Base-by-base conservation (phyloP, 1,140 invertebrate genomes). In the Liolophura sinensis region DNA sequence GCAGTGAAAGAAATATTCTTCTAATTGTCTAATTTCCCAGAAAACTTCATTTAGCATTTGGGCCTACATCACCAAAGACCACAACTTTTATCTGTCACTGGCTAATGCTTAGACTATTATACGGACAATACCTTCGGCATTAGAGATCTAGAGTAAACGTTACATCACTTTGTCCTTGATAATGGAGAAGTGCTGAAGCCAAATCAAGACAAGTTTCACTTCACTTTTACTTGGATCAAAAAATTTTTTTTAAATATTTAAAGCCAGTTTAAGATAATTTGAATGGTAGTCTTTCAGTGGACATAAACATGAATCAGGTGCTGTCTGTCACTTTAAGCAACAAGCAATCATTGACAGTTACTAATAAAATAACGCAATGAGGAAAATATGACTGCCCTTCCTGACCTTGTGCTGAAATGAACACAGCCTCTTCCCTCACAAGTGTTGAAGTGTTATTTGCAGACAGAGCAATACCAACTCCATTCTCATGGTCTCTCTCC, bases 381-480 rank as follows among this genome's bases (percentile, higher is more conserved):
- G 14, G 48, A 20, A 65, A 58, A 59, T 67, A 60, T 49, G 49
- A 31, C 66, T 31, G 60, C 60, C 54, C 15, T 47, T 24, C 67
- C 68, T 62, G 62, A 78, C 76, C 76, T 61, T 72, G 66, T 47
- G 69, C 68, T 58, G 73, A 75, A 11, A 81, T 65, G 66, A 75
- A 80, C 15, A 80, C 70, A 20, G 78, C 73, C 27, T 73, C 77
- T 46, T 71, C 62, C 52, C 75, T 73, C 50, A 74, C 68, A 68
- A 79, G 65, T 4, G 66, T 73, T 14, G 72, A 62, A 20, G 25
- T 68, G 57, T 76, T 74, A 18, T 73, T 68, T 14, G 71, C 55
- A 16, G 74, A 60, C 52, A 81, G 67, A 22, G 74, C 78, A 14
- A 81, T 55, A 14, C 79, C 77, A 72, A 79, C 76, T 11, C 74